Evolutionary conservation across 1,140 invertebrate genomes (phyloP), one percentile per base, ranked within the genome.

Genomic region (Hyphantria cunea): DNA sequence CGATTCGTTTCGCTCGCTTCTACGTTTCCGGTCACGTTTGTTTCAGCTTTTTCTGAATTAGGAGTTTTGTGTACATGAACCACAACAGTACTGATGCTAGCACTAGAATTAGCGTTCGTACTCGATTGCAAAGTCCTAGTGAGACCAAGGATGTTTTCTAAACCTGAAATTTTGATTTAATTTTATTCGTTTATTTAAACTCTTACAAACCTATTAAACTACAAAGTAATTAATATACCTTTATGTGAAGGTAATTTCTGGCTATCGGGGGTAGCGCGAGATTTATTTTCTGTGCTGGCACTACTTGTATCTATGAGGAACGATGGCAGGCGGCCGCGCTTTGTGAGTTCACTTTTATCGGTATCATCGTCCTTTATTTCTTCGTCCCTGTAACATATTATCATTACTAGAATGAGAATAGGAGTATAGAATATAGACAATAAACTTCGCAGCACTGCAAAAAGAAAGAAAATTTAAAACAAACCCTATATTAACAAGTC

Each of bases 291-390:
- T 0, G 68, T 71, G 32, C 78, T 76, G 0, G 70, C 68, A 47
- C 63, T 65, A 53, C 77, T 82, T 0, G 72, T 70, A n/a, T 84
- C 82, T 0, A 49, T 65, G n/a, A 74, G 52, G 31, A 79, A 78
- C 0, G 80, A 74, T 32, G 74, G 66, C 12, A 78, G 48, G 39
- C 69, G 58, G 1, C 48, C 64, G 9, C 69, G 63, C 12, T 68
- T 65, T 11, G 58, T 47, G 11, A 54, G 61, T 5, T 76, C 74
- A 42, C 53, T 67, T 17, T 69, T 75, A 6, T 71, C 67, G 0
- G 53, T 61, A 15, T 68, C 70, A 3, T 64, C 48, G 2, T 69
- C 74, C 41, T 70, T 68, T 6, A 12, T 33, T 10, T 75, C 72
- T 13, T 80, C 71, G 8, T 80, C 72, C 52, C 72, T 83, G 49